Base-by-base conservation (phyloP, 2,113 vertebrate genomes). In the Myrmophylax atrothorax region DNA sequence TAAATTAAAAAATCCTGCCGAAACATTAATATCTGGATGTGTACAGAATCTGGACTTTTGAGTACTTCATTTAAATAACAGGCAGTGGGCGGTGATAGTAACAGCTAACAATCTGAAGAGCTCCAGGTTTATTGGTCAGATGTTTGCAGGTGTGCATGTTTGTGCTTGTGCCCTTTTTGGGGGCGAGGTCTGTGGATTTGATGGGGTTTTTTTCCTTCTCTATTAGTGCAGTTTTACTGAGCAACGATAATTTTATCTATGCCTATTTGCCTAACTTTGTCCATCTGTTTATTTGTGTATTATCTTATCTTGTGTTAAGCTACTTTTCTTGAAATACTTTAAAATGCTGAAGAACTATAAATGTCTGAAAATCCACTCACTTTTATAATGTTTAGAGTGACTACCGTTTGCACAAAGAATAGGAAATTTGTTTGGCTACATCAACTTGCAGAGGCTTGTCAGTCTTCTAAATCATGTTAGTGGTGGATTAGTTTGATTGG, bases 391-490 rank as follows among this genome's bases (percentile, higher is more conserved):
- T 80, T 88, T 81, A 37, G 28, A 37, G 20, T 85, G 75, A 85
- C 91, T 91, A 63, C 47, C 44, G 14, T 89, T 91, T 87, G 62
- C 64, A 60, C 7, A 7, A 87, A 95, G 66, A 94, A 94, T 80
- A 58, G 52, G n/a, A 90, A 90, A 56, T 90, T 84, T 96, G 55
- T 96, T 96, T 2, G 2, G 53, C 86, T 87, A 53, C 52, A 35
- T 96, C 93, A 95, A 26, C 72, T 94, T 94, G 77, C 80, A 84
- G 7, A 70, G 87, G 93, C 81, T 94, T 91, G 82, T 87, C 96
- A 91, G 64, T 95, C 91, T 97, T 95, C 84, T 95, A 95, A 97
- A 96, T 94, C 18, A 90, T 90, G 67, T 96, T 96, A 96, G 86
- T 92, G 72, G 94, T 86, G 92, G 96, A 96, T 97, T 97, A 95